These are phyloP conservation scores for Cetoscarus ocellatus DNA, from an alignment of 2,797 vertebrate species.

Conservation along the genomic window DNA sequence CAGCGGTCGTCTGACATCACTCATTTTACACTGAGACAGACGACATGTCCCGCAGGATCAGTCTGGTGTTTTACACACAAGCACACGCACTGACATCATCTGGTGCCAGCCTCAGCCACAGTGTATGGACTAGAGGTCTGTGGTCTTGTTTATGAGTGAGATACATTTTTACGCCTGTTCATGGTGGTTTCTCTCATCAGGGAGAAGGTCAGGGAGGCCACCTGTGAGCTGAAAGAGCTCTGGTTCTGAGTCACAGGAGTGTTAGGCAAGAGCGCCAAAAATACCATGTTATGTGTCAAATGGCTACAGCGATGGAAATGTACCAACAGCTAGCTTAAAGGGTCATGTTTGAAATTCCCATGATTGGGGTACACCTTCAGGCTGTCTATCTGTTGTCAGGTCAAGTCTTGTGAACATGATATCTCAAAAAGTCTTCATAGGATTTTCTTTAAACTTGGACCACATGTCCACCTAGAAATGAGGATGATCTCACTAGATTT, in stretches of 20 bases:
- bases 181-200: conserved; percentile 43
- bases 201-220: conserved; percentile 42
- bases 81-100: conserved; percentile 42
- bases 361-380: not conserved
- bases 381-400: too few relatives aligned
- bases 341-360: not conserved
- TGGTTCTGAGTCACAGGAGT: conserved; percentile 10
- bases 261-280: conserved; percentile 2
- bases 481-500: too few relatives aligned
- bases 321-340: not conserved
- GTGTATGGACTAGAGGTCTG: conserved; percentile 46
- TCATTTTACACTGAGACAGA: conserved; percentile 63
- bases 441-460: too few relatives aligned
- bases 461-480: too few relatives aligned
- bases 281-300: not conserved
- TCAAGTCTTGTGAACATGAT: too few relatives aligned
- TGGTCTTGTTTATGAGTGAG: conserved; percentile 18
- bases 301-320: not conserved
- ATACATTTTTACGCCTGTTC: conserved; percentile 27
- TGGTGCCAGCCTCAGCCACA: conserved; percentile 58
- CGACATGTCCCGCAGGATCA: conserved; percentile 61
- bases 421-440: too few relatives aligned
- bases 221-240: conserved; percentile 20
- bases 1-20: conserved; percentile 58
- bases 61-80: conserved; percentile 46